Percentiles rank a stretch among this genome's conserved stretches.
Conservation (phyloP, 2,113 vertebrate species). For the Lepisosteus osseus region DNA sequence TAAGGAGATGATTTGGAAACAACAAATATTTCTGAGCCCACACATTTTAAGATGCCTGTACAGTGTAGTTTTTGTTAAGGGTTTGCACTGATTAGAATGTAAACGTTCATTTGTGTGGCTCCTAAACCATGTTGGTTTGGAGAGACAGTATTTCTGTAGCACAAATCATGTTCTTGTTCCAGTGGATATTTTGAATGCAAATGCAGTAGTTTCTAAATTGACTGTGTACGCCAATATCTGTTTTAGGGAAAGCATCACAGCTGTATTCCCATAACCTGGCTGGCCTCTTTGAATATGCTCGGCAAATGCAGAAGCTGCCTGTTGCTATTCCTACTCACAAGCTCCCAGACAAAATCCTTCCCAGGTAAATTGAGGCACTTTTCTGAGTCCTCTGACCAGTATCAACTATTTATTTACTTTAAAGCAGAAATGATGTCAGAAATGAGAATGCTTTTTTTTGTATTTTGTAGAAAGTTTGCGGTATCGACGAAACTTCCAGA, state of each 20-base stretch:
- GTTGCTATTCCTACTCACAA: constrained; percentile 95
- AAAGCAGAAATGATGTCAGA: no score
- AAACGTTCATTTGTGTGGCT: no score
- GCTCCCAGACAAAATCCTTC: constrained; percentile 94
- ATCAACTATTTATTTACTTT: background rate
- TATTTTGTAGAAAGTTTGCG: constrained; percentile 85
- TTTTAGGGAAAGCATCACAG: constrained; percentile 93
- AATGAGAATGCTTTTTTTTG: background rate
- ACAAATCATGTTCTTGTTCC: no score
- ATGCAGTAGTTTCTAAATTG: background rate
- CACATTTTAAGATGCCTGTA: no score
- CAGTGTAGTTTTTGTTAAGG: no score
- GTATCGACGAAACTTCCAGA: constrained; percentile 97
- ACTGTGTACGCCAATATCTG: constrained; percentile 28
- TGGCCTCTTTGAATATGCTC: constrained; percentile 92
- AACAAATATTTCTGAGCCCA: no score
- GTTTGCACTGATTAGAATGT: no score
- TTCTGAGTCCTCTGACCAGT: background rate
- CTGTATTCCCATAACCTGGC: constrained; percentile 94
- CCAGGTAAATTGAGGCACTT: constrained; percentile 67
- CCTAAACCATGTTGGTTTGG: no score
- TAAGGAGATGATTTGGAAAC: no score
- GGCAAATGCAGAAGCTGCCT: constrained; percentile 95
- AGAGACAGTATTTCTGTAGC: no score
- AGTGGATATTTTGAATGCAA: no score